A percentile compares a stretch with the other conserved stretches of the same genome.
Conservation (phyloP, 2,113 vertebrate species). For the Collichthys lucidus region DNA sequence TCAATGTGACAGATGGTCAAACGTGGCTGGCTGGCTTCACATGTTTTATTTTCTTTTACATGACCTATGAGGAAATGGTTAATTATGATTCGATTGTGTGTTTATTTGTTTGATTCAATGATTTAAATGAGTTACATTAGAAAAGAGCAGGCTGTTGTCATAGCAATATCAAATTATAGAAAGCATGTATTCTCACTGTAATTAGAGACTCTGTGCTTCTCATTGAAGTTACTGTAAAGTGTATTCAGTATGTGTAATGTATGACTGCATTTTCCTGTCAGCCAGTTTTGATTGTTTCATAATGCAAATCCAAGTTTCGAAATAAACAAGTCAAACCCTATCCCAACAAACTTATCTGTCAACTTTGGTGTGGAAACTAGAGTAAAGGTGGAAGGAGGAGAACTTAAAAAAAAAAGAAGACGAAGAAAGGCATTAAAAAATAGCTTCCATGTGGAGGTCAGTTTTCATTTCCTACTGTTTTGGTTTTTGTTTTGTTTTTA, state of each 20-base stretch:
- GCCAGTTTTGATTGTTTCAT: neutral
- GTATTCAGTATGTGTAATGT: neutral
- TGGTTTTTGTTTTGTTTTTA: slow-evolving; percentile 10
- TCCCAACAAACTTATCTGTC: neutral
- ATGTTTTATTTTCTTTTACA: no score
- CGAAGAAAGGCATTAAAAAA: neutral
- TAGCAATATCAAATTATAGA: neutral
- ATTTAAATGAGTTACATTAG: neutral
- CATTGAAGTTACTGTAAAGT: accelerated
- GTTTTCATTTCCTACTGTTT: slow-evolving; percentile 43
- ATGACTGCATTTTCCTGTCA: neutral
- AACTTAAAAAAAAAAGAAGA: slow-evolving; percentile 11
- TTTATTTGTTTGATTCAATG: no score
- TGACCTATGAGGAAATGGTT: no score
- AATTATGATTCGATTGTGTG: no score
- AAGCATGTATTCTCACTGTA: neutral
- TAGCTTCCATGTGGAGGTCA: neutral
- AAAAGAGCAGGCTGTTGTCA: neutral
- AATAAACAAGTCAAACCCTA: neutral
- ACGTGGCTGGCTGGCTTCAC: no score
- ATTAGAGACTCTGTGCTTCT: neutral
- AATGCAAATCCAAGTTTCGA: neutral
- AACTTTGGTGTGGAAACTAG: slow-evolving; percentile 21
- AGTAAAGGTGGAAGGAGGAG: neutral
- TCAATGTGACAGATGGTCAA: no score